These are phyloP conservation scores for Andrena praecox DNA, from an alignment of 2,888 invertebrate species.

Conservation along the genomic window DNA sequence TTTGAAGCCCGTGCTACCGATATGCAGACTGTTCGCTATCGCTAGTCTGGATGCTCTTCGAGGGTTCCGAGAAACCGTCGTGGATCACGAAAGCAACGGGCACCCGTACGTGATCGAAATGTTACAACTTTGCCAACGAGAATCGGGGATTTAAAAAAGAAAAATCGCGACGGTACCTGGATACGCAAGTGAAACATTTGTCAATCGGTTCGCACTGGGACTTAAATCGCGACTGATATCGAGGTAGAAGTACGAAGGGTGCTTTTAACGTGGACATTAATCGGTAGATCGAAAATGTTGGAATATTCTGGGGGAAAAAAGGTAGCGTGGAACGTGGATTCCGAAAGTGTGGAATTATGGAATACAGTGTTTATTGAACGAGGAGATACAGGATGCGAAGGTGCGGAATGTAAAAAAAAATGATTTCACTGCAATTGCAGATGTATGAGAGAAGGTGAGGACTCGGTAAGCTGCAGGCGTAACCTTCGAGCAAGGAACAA, in stretches of 20 bases:
- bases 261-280: too few relatives aligned
- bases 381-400: too few relatives aligned
- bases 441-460: background rate
- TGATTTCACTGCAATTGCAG: too few relatives aligned
- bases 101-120: constrained; percentile 54
- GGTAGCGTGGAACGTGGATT: too few relatives aligned
- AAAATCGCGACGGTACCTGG: constrained; percentile 38
- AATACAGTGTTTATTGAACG: too few relatives aligned
- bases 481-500: constrained; percentile 20
- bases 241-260: too few relatives aligned
- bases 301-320: background rate
- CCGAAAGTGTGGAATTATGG: too few relatives aligned
- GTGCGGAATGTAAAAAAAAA: too few relatives aligned
- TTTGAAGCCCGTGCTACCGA: background rate
- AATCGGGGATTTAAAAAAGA: background rate
- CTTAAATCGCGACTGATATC: background rate
- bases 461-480: background rate
- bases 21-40: constrained; percentile 15
- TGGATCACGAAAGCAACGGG: constrained; percentile 33
- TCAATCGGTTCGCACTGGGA: background rate
- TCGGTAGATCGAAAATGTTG: too few relatives aligned
- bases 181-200: background rate
- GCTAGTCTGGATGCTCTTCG: constrained; percentile 10
- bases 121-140: constrained; percentile 20
- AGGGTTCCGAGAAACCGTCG: constrained; percentile 31